These are phyloP conservation scores for Cydia fagiglandana DNA, from an alignment of 1,140 invertebrate species.

Conservation along the genomic window DNA sequence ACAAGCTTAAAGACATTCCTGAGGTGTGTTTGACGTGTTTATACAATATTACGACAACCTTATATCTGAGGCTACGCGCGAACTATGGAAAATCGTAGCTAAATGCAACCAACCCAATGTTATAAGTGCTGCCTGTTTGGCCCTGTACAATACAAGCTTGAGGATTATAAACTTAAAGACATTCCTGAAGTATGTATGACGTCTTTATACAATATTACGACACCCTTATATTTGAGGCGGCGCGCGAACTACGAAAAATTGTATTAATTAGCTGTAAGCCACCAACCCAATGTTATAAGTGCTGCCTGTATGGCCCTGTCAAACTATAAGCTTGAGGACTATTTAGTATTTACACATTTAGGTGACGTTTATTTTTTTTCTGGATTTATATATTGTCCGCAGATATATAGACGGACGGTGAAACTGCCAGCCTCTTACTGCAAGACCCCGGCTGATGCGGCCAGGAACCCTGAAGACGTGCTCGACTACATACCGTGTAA, in stretches of 20 bases:
- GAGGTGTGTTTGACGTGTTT: constrained; percentile 46
- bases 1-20: constrained; percentile 45
- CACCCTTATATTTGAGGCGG: constrained; percentile 72
- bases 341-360: constrained; percentile 47
- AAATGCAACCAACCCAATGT: constrained; percentile 55
- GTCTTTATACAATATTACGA: constrained; percentile 69
- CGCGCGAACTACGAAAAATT: constrained; percentile 78
- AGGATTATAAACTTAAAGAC: constrained; percentile 65
- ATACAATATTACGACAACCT: constrained; percentile 71
- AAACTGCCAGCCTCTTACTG: constrained; percentile 70
- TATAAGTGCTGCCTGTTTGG: constrained; percentile 77
- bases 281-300: constrained; percentile 58
- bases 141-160: constrained; percentile 77
- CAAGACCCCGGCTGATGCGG: constrained; percentile 74
- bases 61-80: constrained; percentile 63
- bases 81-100: constrained; percentile 77
- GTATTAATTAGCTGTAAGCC: constrained; percentile 47
- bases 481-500: constrained; percentile 77
- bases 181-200: constrained; percentile 38
- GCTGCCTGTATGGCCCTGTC: constrained; percentile 79
- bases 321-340: constrained; percentile 77
- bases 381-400: constrained; percentile 35
- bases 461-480: constrained; percentile 74
- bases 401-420: constrained; percentile 72
- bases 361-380: constrained; percentile 14